Conservation (phyloP, 2,888 invertebrate species). For the Parapristionchus giblindavisi region DNA sequence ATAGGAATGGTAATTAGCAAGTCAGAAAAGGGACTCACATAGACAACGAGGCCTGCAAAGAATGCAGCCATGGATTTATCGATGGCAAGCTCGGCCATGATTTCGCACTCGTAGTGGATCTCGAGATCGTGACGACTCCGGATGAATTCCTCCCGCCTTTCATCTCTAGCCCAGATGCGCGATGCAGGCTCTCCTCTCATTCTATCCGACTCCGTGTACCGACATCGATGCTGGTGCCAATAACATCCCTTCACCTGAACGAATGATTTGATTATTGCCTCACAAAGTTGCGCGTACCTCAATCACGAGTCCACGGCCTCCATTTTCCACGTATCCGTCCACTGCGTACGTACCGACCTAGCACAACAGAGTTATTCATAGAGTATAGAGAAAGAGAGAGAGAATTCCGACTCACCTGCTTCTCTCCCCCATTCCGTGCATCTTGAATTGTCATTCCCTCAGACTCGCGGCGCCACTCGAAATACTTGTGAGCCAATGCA, state of each 20-base stretch:
- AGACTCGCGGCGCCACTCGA: background rate
- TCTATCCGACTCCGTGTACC: background rate
- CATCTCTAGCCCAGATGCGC: background rate
- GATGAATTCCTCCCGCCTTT: background rate
- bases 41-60: background rate
- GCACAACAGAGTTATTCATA: background rate
- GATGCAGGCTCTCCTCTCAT: slow-evolving; percentile 6
- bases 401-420: background rate
- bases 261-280: too few relatives aligned
- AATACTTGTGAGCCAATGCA: slow-evolving; percentile 8
- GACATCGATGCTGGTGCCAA: background rate
- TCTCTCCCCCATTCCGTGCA: background rate
- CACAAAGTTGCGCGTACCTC: background rate
- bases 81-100: background rate
- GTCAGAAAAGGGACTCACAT: background rate
- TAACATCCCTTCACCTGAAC: background rate
- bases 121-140: background rate
- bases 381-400: background rate
- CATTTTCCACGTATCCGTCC: slow-evolving; percentile 5
- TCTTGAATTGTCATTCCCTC: background rate
- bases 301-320: background rate
- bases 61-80: background rate
- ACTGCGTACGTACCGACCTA: background rate
- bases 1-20: background rate
- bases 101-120: slow-evolving; percentile 7